Evolutionary conservation across 2,797 vertebrate species (phyloP), one percentile per base, ranked within the genome.

Genomic region (Cheirogaleus major): DNA sequence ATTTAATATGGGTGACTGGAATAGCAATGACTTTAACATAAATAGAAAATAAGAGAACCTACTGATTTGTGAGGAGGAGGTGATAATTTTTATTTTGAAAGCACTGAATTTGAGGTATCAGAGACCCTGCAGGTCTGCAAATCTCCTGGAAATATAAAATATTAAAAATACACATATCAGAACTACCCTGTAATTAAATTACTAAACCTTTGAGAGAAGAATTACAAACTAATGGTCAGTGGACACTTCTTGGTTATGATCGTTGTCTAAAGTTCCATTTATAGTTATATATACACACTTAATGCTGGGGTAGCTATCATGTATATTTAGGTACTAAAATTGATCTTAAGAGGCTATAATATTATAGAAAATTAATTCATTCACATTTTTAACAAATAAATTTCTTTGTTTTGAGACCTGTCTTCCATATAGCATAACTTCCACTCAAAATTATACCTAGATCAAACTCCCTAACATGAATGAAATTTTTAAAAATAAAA

Each of bases 301-400:
- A 90, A 55, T 76, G 52, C 35, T 76, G 27, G 12, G 8, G 30
- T 50, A 52, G 14, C 7, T 38, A 65, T 52, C 79, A 52, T 75
- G 80, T 73, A 30, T 73, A 67, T 30, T 41, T 78, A 32, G 13
- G 38, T 73, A 88, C 72, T 76, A 93, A 67, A 83, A 63, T 59
- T 48, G 22, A 85, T 73, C 32, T 50, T 76, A 92, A 70, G n/a
- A 95, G 25, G 25, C 30, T 67, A 80, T 6, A 83, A 38, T 50
- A 75, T 45, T 84, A 81, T 32, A 93, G 30, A 93, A 72, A 96
- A 88, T 23, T 41, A 89, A 79, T 72, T 48, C 30, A 50, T 70
- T 95, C 57, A 59, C 72, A 86, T 93, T 92, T 96, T 93, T 41
- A 82, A 79, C 9, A 84, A 73, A 67, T 82, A 80, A 27, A 87